Base-by-base conservation (phyloP, 2,888 invertebrate genomes). In the Leptinotarsa juncta region DNA sequence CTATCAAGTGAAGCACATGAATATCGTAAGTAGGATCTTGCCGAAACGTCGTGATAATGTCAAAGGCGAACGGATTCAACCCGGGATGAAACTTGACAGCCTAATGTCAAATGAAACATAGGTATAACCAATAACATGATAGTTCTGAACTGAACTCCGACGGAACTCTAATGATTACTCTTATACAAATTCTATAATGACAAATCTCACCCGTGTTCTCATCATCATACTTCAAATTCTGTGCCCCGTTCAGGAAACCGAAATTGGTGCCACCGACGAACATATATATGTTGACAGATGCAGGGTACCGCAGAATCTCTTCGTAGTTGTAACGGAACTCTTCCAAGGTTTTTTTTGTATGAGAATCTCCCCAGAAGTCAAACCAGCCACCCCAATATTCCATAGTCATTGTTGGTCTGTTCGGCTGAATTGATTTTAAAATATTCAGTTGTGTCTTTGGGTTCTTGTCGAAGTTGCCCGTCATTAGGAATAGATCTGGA, bases 231-330 rank as follows among this genome's bases (percentile, higher is more conserved):
- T 70, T 66, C 48, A 70, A 71, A 74, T 77, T 79, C 23, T 78
- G 81, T 48, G 80, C 83, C 48, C 87, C 87, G 73, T 85, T 87
- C 55, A 86, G 92, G 82, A 93, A 96, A 71, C 92, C 95, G 84
- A 94, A 95, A 84, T 95, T 97, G 1, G 95, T 95, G 67, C 97
- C 97, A 18, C 97, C 97, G 83, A 93, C 94, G 87, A 96, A 97
- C 94, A 97, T 95, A 85, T 97, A 98, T 82, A 97, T 92, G 84
- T 96, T 97, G 51, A 97, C 92, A 68, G 93, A 92, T 15, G 91
- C 91, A 7, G 86, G 87, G 77, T 85, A 86, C 4, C 76, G 68
- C 26, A 85, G 66, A 55, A 84, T 83, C 51, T 68, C 71, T 69
- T 82, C 81, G 65, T 81, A 82, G 42, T 79, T 74, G 15, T 80